Evolutionary conservation across 2,888 invertebrate genomes (phyloP).

Genomic region (Troides oblongomaculatus): DNA sequence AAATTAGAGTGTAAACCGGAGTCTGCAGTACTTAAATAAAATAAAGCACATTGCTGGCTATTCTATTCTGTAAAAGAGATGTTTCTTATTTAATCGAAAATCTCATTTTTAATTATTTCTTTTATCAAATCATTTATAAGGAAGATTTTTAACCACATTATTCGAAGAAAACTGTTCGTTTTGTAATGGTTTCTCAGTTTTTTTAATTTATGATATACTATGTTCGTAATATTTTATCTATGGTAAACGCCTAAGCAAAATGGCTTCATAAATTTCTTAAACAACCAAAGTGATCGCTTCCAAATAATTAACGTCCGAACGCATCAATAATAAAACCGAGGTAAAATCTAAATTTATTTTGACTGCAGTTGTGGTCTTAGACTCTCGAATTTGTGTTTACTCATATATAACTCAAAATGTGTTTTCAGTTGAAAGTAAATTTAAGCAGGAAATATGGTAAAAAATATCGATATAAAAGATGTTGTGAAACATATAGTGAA

Average conservation of each 20-base stretch:
- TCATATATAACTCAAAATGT: slow-evolving; percentile 28
- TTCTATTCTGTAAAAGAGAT: too few relatives aligned
- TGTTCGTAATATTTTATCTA: slow-evolving; percentile 1
- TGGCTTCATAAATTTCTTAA: slow-evolving; percentile 7
- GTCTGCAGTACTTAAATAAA: too few relatives aligned
- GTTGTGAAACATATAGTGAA: slow-evolving; percentile 61
- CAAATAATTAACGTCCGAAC: slow-evolving; percentile 35
- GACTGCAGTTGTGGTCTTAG: slow-evolving; percentile 1
- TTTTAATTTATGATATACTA: background rate
- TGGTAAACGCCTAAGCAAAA: slow-evolving; percentile 2
- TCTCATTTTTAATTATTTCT: too few relatives aligned
- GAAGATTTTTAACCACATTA: too few relatives aligned
- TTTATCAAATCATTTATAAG: too few relatives aligned
- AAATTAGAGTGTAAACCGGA: too few relatives aligned
- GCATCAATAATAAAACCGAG: slow-evolving; percentile 44
- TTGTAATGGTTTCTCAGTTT: too few relatives aligned
- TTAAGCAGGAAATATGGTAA: slow-evolving; percentile 45
- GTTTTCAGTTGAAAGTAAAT: slow-evolving; percentile 18
- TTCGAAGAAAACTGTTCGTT: background rate
- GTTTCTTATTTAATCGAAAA: too few relatives aligned
- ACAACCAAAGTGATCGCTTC: slow-evolving; percentile 25
- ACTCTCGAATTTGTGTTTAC: slow-evolving; percentile 27
- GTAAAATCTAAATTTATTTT: slow-evolving; percentile 44
- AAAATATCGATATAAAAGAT: slow-evolving; percentile 48
- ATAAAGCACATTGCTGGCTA: too few relatives aligned